Percentiles rank a stretch among this genome's conserved stretches.
These are phyloP conservation scores for Ophion ventricosus DNA, from an alignment of 2,888 invertebrate genomes.

Conservation along the genomic window DNA sequence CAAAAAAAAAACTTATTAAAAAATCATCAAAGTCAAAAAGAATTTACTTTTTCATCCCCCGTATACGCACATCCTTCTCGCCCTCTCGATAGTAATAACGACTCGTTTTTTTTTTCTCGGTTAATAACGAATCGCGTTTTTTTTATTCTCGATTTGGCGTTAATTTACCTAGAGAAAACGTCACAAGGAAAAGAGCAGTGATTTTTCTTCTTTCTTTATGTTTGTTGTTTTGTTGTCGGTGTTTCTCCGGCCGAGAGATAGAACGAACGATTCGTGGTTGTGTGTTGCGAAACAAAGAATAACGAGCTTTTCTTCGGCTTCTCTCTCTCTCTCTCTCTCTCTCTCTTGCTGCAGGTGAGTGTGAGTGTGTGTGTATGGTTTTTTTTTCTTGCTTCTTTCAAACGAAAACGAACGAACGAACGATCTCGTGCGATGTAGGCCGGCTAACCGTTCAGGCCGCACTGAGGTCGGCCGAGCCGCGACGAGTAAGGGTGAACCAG, in stretches of 20 bases:
- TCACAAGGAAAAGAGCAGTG: background rate
- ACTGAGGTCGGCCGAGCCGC: constrained; percentile 78
- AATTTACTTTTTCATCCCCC: background rate
- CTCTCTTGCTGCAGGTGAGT: background rate
- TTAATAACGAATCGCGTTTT: background rate
- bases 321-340: background rate
- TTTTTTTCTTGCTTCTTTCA: constrained; percentile 19
- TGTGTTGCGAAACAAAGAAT: background rate
- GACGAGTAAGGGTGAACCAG: constrained; percentile 76
- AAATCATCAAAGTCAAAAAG: background rate
- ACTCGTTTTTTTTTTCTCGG: background rate
- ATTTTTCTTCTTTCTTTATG: background rate
- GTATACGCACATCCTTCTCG: background rate
- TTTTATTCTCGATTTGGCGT: background rate
- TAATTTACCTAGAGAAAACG: background rate
- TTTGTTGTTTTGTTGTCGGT: background rate
- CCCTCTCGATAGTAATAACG: background rate
- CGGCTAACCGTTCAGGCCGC: constrained; percentile 83
- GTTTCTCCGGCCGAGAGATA: background rate
- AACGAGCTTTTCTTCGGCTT: background rate
- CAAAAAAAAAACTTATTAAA: background rate
- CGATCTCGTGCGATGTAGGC: constrained; percentile 78
- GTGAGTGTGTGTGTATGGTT: constrained; percentile 2
- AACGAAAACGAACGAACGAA: constrained; percentile 58
- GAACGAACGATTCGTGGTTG: constrained; percentile 6